Evolutionary conservation across 1,140 invertebrate species (phyloP).

Genomic region (Brachionus rotundiformis): DNA sequence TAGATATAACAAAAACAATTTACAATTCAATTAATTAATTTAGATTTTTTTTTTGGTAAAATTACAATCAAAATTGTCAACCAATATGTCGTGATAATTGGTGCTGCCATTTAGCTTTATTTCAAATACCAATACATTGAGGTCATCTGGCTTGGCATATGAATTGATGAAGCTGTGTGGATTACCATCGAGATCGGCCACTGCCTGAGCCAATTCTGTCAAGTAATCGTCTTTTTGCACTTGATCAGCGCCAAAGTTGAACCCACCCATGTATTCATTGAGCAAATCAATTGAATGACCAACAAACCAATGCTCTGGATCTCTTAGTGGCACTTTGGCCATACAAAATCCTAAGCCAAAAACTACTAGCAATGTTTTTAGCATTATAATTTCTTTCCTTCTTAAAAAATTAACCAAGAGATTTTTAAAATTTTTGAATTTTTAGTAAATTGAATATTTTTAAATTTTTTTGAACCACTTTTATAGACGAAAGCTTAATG

Average conservation of each 20-base stretch:
- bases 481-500: too few species aligned
- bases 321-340: slow-evolving; percentile 5
- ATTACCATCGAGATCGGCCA: slow-evolving; percentile 23
- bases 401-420: too few species aligned
- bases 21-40: background rate
- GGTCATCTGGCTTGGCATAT: background rate
- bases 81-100: slow-evolving; percentile 1
- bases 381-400: background rate
- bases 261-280: slow-evolving; percentile 33
- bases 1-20: background rate
- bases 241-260: slow-evolving; percentile 18
- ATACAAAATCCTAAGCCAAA: background rate
- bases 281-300: background rate
- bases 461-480: too few species aligned
- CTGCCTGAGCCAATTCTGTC: background rate
- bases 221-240: background rate
- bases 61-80: slow-evolving; percentile 13
- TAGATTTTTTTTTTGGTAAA: too few species aligned
- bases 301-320: slow-evolving; percentile 6
- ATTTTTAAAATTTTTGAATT: too few species aligned
- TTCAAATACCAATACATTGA: slow-evolving; percentile 9
- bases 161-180: slow-evolving; percentile 19
- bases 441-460: too few species aligned
- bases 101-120: slow-evolving; percentile 15
- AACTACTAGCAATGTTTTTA: slow-evolving; percentile 3